Base-by-base conservation (phyloP, 1,140 invertebrate genomes). In the Drosophila triauraria region DNA sequence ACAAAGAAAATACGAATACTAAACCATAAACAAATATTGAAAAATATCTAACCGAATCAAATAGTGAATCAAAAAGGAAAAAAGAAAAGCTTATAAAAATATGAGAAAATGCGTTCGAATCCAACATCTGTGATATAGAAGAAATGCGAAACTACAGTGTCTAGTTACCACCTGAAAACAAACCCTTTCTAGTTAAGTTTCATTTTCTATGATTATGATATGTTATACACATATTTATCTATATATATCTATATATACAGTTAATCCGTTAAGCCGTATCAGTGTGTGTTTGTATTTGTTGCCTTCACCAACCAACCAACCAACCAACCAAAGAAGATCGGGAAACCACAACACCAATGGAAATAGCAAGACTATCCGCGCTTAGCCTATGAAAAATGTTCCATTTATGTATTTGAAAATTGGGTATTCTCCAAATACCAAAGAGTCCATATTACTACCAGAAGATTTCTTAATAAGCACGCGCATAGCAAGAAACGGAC, bases 371-470 rank as follows among this genome's bases (percentile, higher is more conserved):
- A 70, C 38, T 65, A 57, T 68, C 61, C 79, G 79, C 79, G 83
- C 38, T 68, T 64, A 83, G 75, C 71, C 78, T 68, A 59, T 68
- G 61, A 40, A 67, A 35, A 78, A 54, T 77, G 64, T 69, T 78
- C 42, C 67, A 48, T 71, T 71, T 47, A 68, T 58, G 17, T 76
- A 23, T 32, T 56, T 40, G 13, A 40, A 40, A 69, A 88, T 88
- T 85, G 81, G 85, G 85, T 88, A 88, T 88, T 88, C 60, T 82
- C 53, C 75, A 90, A 77, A 91, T 92, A 91, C 91, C 91, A 92
- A 92, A 92, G 91, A 92, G 91, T 92, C 91, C 91, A 92, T 92
- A 92, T 91, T 92, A 92, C 91, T 92, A 86, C 91, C 91, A 92
- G 91, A 92, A 92, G 91, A 91, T 92, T 92, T 92, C 91, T 92